These are phyloP conservation scores for Oopsacas minuta DNA, from an alignment of 37 sponge, comb jelly and placozoan genomes.

Conservation along the genomic window DNA sequence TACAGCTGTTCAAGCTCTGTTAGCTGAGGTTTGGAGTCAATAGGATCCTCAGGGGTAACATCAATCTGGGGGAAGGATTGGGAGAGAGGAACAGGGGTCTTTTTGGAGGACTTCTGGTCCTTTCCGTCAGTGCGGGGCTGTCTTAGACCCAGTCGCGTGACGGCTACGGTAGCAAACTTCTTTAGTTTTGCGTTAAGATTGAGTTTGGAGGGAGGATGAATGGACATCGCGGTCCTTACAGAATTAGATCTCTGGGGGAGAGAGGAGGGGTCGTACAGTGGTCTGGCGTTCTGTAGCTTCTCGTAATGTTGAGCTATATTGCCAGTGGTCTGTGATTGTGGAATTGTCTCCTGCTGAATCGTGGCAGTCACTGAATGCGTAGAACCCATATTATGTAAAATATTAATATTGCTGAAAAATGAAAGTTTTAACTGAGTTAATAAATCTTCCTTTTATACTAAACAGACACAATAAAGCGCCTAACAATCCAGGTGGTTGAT, in stretches of 20 bases:
- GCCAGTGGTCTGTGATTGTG: background rate
- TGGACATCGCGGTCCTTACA: background rate
- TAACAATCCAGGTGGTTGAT: background rate
- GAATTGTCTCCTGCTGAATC: background rate
- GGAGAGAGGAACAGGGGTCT: background rate
- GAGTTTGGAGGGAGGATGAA: background rate
- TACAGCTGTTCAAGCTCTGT: background rate
- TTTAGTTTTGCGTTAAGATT: background rate
- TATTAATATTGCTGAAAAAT: too few species aligned
- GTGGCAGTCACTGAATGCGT: background rate
- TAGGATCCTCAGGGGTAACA: background rate
- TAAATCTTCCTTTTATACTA: too few species aligned
- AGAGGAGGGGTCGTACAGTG: background rate
- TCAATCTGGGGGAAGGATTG: background rate
- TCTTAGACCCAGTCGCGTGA: background rate
- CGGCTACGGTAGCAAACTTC: conserved; percentile 5
- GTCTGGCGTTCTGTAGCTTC: background rate
- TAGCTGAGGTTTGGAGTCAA: background rate
- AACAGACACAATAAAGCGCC: too few species aligned
- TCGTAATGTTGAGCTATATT: background rate
- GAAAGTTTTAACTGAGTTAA: too few species aligned
- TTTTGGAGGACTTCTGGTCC: background rate
- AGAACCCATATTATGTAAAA: background rate
- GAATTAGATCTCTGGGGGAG: conserved; percentile 11
- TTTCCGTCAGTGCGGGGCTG: background rate